Evolutionary conservation across 2,888 invertebrate species (phyloP).

Genomic region (Drosophila gaucha): DNA sequence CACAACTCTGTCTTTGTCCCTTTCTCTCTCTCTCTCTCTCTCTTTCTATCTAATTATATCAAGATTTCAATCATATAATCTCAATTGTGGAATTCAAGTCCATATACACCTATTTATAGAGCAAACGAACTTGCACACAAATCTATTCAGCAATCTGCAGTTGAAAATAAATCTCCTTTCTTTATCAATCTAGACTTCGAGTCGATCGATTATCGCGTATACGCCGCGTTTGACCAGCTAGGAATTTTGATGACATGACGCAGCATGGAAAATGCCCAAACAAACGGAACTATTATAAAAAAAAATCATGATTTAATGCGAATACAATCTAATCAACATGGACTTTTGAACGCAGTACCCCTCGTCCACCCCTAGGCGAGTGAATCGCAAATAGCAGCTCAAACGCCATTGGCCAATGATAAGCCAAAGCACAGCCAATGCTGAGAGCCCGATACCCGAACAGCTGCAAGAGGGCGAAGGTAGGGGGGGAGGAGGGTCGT

Average conservation of each 20-base stretch:
- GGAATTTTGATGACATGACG: slow-evolving; percentile 20
- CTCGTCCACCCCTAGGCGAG: neutral
- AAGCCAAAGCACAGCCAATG: slow-evolving; percentile 36
- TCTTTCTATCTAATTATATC: too few relatives aligned
- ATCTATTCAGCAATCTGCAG: neutral
- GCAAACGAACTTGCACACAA: too few relatives aligned
- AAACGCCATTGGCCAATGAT: slow-evolving; percentile 55
- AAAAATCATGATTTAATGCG: slow-evolving; percentile 57
- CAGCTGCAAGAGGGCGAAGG: neutral
- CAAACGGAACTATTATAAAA: slow-evolving; percentile 36
- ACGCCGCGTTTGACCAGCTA: slow-evolving; percentile 27
- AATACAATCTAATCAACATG: slow-evolving; percentile 55
- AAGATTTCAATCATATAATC: too few relatives aligned
- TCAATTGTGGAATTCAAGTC: too few relatives aligned
- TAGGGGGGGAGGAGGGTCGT: neutral
- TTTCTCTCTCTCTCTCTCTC: too few relatives aligned
- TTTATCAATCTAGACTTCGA: slow-evolving; percentile 4
- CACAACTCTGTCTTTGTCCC: too few relatives aligned
- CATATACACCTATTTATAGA: too few relatives aligned
- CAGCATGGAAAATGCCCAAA: slow-evolving; percentile 26
- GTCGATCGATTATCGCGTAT: slow-evolving; percentile 22
- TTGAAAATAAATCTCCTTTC: neutral
- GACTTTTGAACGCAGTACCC: slow-evolving; percentile 34
- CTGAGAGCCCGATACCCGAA: slow-evolving; percentile 16
- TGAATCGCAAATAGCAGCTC: slow-evolving; percentile 10